Percentiles rank a stretch among this genome's conserved stretches.
Conservation (phyloP, 2,797 vertebrate species). For the Pogoniulus pusillus region DNA sequence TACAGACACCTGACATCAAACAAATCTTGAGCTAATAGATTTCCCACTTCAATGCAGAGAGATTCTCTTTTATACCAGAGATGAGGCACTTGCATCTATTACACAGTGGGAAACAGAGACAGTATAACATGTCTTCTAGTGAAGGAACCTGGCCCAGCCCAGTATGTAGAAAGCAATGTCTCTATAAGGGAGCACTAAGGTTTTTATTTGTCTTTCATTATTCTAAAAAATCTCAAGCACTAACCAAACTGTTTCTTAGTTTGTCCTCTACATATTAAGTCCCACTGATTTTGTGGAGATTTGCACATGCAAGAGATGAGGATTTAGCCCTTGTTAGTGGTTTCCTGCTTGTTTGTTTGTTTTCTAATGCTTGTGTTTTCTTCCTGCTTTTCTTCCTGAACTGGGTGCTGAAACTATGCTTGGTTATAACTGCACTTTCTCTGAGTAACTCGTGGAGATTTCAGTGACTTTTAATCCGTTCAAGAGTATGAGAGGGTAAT, state of each 20-base stretch:
- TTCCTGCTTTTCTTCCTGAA: neutral
- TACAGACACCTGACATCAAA: conserved; percentile 1
- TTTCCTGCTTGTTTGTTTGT: neutral
- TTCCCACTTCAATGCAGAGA: neutral
- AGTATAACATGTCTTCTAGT: neutral
- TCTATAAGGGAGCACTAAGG: neutral
- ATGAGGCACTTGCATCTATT: neutral
- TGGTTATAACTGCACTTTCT: neutral
- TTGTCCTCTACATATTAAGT: neutral
- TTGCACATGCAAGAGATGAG: neutral
- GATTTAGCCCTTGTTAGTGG: neutral
- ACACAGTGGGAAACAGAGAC: neutral
- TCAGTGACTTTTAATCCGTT: neutral
- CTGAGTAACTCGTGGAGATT: neutral
- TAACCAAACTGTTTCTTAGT: neutral
- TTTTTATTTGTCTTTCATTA: neutral
- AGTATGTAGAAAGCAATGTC: neutral
- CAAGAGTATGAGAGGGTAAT: neutral
- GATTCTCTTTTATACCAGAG: neutral
- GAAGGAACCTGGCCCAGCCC: neutral
- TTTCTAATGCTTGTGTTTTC: neutral
- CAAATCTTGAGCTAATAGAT: neutral
- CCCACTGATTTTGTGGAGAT: neutral
- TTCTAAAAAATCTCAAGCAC: neutral
- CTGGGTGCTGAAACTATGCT: neutral